Evolutionary conservation across 2,113 vertebrate genomes (phyloP).

Genomic region (Phocoena phocoena): DNA sequence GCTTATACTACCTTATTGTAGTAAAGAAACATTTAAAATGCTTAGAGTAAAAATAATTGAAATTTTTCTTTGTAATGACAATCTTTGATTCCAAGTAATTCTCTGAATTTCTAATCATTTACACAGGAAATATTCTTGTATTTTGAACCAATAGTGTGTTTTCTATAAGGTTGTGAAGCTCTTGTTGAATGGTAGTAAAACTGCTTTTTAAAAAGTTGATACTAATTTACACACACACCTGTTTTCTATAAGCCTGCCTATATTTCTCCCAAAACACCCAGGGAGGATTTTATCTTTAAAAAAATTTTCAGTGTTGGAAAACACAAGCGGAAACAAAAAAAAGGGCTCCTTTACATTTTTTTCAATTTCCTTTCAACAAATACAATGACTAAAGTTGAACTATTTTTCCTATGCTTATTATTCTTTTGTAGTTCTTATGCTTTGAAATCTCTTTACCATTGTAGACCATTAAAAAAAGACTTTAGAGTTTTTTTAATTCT

Average conservation of each 20-base stretch:
- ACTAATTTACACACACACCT: neutral
- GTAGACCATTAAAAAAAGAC: neutral
- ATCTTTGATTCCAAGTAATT: neutral
- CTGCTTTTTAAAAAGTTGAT: neutral
- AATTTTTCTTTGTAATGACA: neutral
- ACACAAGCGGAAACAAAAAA: neutral
- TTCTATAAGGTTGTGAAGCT: neutral
- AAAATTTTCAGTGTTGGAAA: neutral
- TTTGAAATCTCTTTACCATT: neutral
- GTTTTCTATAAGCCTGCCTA: neutral
- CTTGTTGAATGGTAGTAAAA: neutral
- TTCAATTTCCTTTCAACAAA: neutral
- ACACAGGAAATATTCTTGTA: neutral
- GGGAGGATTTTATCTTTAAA: neutral
- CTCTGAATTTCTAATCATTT: neutral
- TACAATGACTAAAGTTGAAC: neutral
- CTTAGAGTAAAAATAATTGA: neutral
- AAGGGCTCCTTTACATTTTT: neutral
- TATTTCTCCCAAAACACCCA: neutral
- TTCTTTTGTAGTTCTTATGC: neutral
- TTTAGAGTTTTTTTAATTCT: neutral
- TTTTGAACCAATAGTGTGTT: neutral
- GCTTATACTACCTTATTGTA: no score
- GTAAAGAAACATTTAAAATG: neutral
- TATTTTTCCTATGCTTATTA: neutral